phyloP scores from a whole-genome alignment of 2,888 invertebrate species.

The Morpho helenor region DNA sequence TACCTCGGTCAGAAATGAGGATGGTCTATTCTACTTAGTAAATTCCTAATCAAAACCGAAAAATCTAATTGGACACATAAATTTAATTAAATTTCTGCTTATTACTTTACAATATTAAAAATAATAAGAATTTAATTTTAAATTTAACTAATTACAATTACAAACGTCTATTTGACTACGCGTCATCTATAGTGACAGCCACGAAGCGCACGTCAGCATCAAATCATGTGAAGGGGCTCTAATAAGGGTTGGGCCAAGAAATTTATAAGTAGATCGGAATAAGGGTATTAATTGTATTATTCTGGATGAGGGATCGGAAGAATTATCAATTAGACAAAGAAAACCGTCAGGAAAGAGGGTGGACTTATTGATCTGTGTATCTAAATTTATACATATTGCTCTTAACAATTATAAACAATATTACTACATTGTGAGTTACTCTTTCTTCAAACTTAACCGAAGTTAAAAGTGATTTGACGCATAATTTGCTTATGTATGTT shows the following conservation, averaged over 20 bases:
- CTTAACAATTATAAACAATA: too few relatives aligned
- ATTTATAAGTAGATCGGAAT: slow-evolving; percentile 66
- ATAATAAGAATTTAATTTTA: background rate
- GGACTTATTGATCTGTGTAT: background rate
- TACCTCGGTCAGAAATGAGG: too few relatives aligned
- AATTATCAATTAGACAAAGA: slow-evolving; percentile 77
- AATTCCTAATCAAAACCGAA: too few relatives aligned
- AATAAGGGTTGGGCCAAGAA: slow-evolving; percentile 55
- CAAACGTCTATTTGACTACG: background rate
- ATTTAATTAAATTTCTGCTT: too few relatives aligned
- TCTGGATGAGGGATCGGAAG: slow-evolving; percentile 72
- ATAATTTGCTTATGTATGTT: too few relatives aligned
- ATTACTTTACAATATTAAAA: too few relatives aligned
- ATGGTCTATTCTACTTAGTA: too few relatives aligned
- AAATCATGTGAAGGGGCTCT: slow-evolving; percentile 38
- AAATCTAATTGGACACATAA: too few relatives aligned
- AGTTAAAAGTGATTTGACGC: too few relatives aligned
- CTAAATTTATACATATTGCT: too few relatives aligned
- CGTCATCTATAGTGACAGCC: slow-evolving; percentile 1
- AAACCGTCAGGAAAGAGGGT: slow-evolving; percentile 37
- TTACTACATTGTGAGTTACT: too few relatives aligned
- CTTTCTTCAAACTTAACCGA: too few relatives aligned
- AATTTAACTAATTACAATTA: slow-evolving; percentile 1
- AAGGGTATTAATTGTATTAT: slow-evolving; percentile 79
- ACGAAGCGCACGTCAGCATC: slow-evolving; percentile 7